Evolutionary conservation across 2,888 invertebrate species (phyloP), one percentile per base, ranked within the genome.

Genomic region (Acleris cristana): DNA sequence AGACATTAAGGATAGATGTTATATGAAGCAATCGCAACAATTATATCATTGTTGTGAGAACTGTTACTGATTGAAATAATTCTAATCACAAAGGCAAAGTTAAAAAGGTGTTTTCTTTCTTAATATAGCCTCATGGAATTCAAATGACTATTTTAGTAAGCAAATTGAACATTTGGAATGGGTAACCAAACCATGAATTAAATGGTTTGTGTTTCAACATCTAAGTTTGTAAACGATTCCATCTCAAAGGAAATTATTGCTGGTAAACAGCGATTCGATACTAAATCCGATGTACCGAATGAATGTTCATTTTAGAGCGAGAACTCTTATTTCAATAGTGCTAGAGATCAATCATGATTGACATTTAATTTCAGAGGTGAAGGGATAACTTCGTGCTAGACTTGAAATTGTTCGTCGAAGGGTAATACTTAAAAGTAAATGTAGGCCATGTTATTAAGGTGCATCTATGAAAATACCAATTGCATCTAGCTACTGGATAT

Each of bases 161-260:
- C 65, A 69, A 74, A 74, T 78, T 73, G 73, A 80, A 75, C 78
- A 85, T 84, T 83, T 83, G 76, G 81, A 40, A 40, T 79, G 76
- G 79, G 84, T 79, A 84, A 79, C 84, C 80, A 80, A 84, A 79
- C 84, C 80, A 80, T 84, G 81, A 84, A 86, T 85, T 88, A 86
- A 86, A 87, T 86, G 83, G 83, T 77, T 71, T 71, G 76, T 72
- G 78, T 88, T 89, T 81, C 87, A 79, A 83, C 82, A 87, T 83
- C 77, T 80, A 74, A 81, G 82, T 83, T 75, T 75, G 78, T 79
- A 81, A 84, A 83, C 75, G 81, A 81, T 80, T 80, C 78, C 79
- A 83, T 84, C 80, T 84, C 80, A 76, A 83, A 81, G 80, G 81
- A 84, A 85, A 87, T 83, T 76, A 84, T 84, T 83, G 80, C 80